Evolutionary conservation across 2,888 invertebrate species (phyloP).

Genomic region (Drosophila lutescens): DNA sequence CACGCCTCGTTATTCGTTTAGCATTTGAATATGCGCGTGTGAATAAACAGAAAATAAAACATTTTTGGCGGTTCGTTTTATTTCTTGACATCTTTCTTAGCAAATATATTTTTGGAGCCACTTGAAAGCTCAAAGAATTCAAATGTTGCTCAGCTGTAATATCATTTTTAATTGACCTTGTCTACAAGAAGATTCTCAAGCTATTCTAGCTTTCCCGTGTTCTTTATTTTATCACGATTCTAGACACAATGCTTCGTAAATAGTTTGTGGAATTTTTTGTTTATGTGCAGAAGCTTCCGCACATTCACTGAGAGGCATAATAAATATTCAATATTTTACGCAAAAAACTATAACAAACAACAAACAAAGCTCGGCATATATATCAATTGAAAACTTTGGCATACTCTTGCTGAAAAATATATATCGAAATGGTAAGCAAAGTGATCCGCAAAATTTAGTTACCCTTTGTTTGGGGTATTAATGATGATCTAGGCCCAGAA

Average conservation of each 20-base stretch:
- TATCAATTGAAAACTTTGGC: conserved; percentile 31
- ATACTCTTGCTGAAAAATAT: conserved; percentile 21
- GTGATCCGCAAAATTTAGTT: not conserved
- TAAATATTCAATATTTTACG: conserved; percentile 74
- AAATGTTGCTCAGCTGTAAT: conserved; percentile 11
- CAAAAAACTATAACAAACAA: conserved; percentile 53
- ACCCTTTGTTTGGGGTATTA: not conserved
- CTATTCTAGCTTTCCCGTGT: conserved; percentile 19
- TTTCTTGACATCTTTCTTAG: conserved; percentile 30
- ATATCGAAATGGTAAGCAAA: conserved; percentile 1
- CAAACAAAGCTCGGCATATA: conserved; percentile 33
- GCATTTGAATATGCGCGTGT: conserved; percentile 70
- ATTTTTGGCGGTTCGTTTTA: conserved; percentile 21
- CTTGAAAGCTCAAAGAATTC: not conserved
- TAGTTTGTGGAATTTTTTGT: conserved; percentile 32
- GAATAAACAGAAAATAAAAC: conserved; percentile 46
- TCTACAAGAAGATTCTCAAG: conserved; percentile 15
- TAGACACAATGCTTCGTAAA: conserved; percentile 72
- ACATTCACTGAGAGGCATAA: conserved; percentile 69
- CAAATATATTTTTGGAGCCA: conserved; percentile 1
- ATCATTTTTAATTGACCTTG: conserved; percentile 22
- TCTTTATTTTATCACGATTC: conserved; percentile 62
- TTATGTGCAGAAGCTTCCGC: conserved; percentile 65
- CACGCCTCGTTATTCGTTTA: conserved; percentile 68
- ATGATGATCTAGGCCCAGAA: conserved; percentile 35